phyloP scores from a whole-genome alignment of 2,888 invertebrate genomes.

The Leucozona laternaria region DNA sequence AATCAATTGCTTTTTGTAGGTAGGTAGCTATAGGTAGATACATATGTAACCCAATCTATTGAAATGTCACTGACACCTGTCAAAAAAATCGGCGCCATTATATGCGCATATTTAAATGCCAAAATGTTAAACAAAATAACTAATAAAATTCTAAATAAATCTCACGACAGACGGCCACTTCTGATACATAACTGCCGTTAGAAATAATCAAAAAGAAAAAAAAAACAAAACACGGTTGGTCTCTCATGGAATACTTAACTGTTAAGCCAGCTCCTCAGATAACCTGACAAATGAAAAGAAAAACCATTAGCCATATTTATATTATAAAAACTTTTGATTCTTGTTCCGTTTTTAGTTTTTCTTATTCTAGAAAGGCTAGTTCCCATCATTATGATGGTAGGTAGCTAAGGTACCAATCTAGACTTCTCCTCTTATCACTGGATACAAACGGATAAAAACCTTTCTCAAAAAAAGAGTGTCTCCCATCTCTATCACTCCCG shows the following conservation, averaged over 20 bases:
- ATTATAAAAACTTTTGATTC: not conserved
- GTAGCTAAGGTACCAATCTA: not conserved
- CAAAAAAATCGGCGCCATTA: slow-evolving; percentile 36
- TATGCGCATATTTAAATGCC: slow-evolving; percentile 20
- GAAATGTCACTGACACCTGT: slow-evolving; percentile 32
- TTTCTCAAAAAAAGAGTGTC: not conserved
- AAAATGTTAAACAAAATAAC: not conserved
- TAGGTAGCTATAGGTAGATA: too few species aligned
- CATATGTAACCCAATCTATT: not conserved
- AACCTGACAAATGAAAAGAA: slow-evolving; percentile 50
- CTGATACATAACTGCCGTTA: slow-evolving; percentile 39
- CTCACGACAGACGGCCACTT: not conserved
- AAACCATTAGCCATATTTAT: slow-evolving; percentile 29
- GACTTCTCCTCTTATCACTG: not conserved
- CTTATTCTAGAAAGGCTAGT: not conserved
- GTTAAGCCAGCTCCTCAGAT: slow-evolving; percentile 40
- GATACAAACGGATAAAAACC: not conserved
- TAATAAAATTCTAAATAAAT: slow-evolving; percentile 17
- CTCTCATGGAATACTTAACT: slow-evolving; percentile 47
- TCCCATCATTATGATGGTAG: slow-evolving; percentile 22
- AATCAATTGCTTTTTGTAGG: not conserved
- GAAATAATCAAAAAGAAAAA: slow-evolving; percentile 33
- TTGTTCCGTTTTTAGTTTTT: slow-evolving; percentile 28
- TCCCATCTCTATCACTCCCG: slow-evolving; percentile 15
- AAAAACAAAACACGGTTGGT: not conserved